phyloP scores from a whole-genome alignment of 2,888 invertebrate species.

The Hirudinaria manillensis region DNA sequence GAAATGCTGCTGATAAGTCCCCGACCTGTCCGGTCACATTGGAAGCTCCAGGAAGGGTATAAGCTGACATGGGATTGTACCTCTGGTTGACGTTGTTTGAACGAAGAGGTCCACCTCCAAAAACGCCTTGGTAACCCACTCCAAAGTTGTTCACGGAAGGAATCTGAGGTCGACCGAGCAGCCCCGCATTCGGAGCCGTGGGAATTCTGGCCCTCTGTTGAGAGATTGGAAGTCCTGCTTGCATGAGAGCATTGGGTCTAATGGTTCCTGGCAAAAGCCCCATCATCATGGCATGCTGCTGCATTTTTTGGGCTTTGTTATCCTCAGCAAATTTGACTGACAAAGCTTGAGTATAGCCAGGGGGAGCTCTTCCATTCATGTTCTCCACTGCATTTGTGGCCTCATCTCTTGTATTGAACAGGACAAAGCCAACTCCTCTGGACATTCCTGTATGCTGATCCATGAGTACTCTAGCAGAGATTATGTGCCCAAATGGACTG shows the following conservation, averaged over 20 bases:
- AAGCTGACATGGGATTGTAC: slow-evolving; percentile 31
- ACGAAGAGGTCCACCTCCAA: slow-evolving; percentile 32
- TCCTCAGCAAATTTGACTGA: slow-evolving; percentile 80
- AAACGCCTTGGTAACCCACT: slow-evolving; percentile 29
- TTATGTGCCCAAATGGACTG: slow-evolving; percentile 79
- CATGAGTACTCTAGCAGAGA: slow-evolving; percentile 81
- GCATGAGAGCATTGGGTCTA: slow-evolving; percentile 18
- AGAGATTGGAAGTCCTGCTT: slow-evolving; percentile 17
- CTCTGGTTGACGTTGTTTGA: slow-evolving; percentile 25
- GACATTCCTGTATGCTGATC: slow-evolving; percentile 82
- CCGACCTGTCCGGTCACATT: slow-evolving; percentile 16
- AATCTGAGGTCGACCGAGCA: not conserved
- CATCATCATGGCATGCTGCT: slow-evolving; percentile 29
- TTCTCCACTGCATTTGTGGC: slow-evolving; percentile 35
- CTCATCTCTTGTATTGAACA: slow-evolving; percentile 63
- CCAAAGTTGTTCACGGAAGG: slow-evolving; percentile 25
- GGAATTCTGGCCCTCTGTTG: slow-evolving; percentile 28
- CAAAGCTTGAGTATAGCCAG: slow-evolving; percentile 62
- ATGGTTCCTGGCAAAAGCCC: slow-evolving; percentile 9
- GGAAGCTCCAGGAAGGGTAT: not conserved
- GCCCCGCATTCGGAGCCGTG: not conserved
- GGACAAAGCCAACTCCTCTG: slow-evolving; percentile 79
- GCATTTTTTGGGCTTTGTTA: slow-evolving; percentile 55
- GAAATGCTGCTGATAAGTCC: slow-evolving; percentile 22
- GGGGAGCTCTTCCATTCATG: slow-evolving; percentile 36